phyloP scores from a whole-genome alignment of 2,888 invertebrate species.

The Oscheius myriophilus region DNA sequence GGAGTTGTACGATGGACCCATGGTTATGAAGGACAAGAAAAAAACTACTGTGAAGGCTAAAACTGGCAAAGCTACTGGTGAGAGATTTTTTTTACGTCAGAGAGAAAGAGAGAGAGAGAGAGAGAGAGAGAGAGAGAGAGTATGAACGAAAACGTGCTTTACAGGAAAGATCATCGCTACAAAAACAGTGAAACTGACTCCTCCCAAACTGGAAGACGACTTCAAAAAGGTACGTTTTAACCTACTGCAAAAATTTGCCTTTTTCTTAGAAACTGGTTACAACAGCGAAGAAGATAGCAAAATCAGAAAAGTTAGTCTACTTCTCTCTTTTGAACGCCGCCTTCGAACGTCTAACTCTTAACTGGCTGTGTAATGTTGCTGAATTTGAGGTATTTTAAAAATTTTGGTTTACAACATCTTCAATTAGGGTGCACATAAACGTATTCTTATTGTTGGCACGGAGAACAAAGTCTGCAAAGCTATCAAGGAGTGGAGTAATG shows the following conservation, averaged over 20 bases:
- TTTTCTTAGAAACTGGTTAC: background rate
- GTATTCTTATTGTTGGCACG: slow-evolving; percentile 53
- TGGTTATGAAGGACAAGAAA: slow-evolving; percentile 16
- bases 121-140: too few relatives aligned
- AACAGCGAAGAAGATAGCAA: background rate
- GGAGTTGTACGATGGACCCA: slow-evolving; percentile 30
- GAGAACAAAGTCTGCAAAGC: slow-evolving; percentile 43
- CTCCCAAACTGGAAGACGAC: background rate
- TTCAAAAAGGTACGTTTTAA: slow-evolving; percentile 2
- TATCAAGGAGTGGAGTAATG: slow-evolving; percentile 51
- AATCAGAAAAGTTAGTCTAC: slow-evolving; percentile 35
- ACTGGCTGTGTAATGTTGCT: slow-evolving; percentile 67
- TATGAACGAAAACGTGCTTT: background rate
- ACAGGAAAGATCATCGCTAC: slow-evolving; percentile 3
- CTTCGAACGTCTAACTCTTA: slow-evolving; percentile 62
- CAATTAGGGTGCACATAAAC: slow-evolving; percentile 36
- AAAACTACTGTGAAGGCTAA: background rate
- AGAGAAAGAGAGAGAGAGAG: too few relatives aligned
- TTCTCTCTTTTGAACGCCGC: slow-evolving; percentile 59
- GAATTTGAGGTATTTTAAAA: slow-evolving; percentile 49
- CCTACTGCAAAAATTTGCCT: background rate
- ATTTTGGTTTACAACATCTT: slow-evolving; percentile 10
- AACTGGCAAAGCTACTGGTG: slow-evolving; percentile 1
- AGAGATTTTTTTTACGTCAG: background rate
- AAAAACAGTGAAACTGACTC: background rate